Conservation (phyloP, 2,113 vertebrate genomes). For the Macroglossus sobrinus region DNA sequence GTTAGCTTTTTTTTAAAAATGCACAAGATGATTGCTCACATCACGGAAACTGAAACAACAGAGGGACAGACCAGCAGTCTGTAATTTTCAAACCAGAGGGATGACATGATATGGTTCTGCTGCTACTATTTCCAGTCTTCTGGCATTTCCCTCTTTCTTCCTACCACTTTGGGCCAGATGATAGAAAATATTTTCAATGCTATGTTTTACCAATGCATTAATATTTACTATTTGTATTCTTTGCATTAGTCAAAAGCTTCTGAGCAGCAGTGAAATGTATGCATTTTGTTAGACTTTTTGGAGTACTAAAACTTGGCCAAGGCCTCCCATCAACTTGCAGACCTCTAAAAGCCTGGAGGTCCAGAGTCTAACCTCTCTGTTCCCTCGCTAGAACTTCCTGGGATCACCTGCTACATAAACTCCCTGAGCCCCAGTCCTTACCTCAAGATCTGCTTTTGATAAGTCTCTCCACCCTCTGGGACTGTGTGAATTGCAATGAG, state of each 20-base stretch:
- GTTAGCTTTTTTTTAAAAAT: not conserved
- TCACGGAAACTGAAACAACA: fast-evolving
- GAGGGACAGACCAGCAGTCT: too few species aligned
- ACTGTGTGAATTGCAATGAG: not conserved
- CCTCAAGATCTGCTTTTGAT: not conserved
- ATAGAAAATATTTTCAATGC: not conserved
- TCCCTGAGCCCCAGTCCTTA: not conserved
- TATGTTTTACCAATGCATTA: not conserved
- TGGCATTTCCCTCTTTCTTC: not conserved
- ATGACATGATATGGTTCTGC: fast-evolving
- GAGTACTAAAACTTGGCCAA: not conserved
- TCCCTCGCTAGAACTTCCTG: not conserved
- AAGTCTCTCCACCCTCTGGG: not conserved
- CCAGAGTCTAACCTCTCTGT: not conserved
- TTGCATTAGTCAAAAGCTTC: not conserved
- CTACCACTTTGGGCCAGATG: not conserved
- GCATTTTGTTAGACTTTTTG: not conserved
- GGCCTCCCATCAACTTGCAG: not conserved
- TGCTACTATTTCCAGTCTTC: not conserved
- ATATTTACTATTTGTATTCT: not conserved
- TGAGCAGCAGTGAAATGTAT: not conserved
- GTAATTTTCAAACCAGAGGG: not conserved
- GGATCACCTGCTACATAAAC: not conserved
- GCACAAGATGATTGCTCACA: not conserved
- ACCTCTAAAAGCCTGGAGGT: not conserved